Base-by-base conservation (phyloP, 1,140 invertebrate genomes). In the Melanaphis sacchari region DNA sequence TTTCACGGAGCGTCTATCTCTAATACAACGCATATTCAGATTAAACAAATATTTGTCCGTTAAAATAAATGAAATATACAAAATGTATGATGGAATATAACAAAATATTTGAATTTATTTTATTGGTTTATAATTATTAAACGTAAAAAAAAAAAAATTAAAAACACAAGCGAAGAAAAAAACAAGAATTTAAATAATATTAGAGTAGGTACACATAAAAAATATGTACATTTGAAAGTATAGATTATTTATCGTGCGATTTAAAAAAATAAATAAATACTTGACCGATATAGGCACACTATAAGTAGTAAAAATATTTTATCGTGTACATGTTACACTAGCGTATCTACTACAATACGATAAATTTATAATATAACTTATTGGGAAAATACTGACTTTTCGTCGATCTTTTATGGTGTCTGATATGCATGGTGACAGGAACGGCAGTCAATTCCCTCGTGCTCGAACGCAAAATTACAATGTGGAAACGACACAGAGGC, bases 1-100 rank as follows among this genome's bases (percentile, higher is more conserved):
- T 66, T 66, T 76, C 59, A n/a, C 59, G 15, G 15, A n/a, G 59
- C n/a, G 59, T n/a, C 59, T 76, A 76, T 76, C 59, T 76, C n/a
- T 76, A n/a, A n/a, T 76, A 18, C 15, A 15, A 76, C n/a, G 15
- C 4, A 9, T 15, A n/a, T 76, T 76, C 59, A 2, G 15, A 76
- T 76, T 18, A n/a, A 76, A 76, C 59, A 76, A 76, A 76, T 76
- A 76, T 76, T 76, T 76, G 59, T 76, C 59, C 15, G 59, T 76
- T 66, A 66, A 66, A 66, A 66, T 66, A 66, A 66, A n/a, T n/a
- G n/a, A n/a, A n/a, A 76, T n/a, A 76, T 76, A n/a, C 31, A n/a
- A 76, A 76, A 18, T 76, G 4, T 76, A 76, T n/a, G n/a, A 76
- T 76, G 15, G 15, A 76, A 18, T 76, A 76, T 76, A 76, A 76